These are phyloP conservation scores for Drosophila serrata DNA, from an alignment of 1,140 invertebrate genomes.

Conservation along the genomic window DNA sequence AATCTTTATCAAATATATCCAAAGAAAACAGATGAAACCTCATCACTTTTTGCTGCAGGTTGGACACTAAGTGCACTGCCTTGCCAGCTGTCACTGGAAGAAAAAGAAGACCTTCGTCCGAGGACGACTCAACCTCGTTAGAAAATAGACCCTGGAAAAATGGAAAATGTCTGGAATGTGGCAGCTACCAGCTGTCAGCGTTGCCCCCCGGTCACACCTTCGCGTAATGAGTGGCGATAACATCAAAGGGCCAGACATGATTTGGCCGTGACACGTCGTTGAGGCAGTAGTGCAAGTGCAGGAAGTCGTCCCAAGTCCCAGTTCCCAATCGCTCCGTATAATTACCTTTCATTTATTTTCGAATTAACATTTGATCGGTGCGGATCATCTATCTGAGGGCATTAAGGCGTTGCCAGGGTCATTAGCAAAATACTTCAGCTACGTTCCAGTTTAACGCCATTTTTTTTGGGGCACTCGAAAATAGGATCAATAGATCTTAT, in stretches of 20 bases:
- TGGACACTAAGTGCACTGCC: constrained; percentile 57
- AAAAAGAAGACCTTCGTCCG: constrained; percentile 23
- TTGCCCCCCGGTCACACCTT: constrained; percentile 55
- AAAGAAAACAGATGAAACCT: background rate
- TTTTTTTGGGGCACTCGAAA: constrained; percentile 40
- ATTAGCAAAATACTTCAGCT: constrained; percentile 37
- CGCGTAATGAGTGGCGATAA: constrained; percentile 74
- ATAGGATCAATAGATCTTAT: constrained; percentile 15
- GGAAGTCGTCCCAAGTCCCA: constrained; percentile 3
- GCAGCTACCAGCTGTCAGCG: constrained; percentile 79
- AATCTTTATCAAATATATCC: background rate
- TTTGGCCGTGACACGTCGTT: constrained; percentile 59
- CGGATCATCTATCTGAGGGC: constrained; percentile 25
- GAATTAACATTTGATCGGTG: constrained; percentile 78
- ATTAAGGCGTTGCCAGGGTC: constrained; percentile 28
- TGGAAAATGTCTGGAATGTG: constrained; percentile 25
- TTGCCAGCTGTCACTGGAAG: constrained; percentile 39
- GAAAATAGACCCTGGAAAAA: constrained; percentile 13
- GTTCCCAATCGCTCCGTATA: constrained; percentile 55
- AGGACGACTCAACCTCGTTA: constrained; percentile 65
- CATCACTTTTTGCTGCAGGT: constrained; percentile 10
- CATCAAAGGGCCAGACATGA: constrained; percentile 84
- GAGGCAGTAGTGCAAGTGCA: constrained; percentile 29
- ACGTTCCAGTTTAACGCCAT: constrained; percentile 43
- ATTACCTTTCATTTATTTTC: constrained; percentile 84